A percentile compares a stretch with the other conserved stretches of the same genome.
Conservation (phyloP, 2,113 vertebrate species). For the Cichladusa arquata region DNA sequence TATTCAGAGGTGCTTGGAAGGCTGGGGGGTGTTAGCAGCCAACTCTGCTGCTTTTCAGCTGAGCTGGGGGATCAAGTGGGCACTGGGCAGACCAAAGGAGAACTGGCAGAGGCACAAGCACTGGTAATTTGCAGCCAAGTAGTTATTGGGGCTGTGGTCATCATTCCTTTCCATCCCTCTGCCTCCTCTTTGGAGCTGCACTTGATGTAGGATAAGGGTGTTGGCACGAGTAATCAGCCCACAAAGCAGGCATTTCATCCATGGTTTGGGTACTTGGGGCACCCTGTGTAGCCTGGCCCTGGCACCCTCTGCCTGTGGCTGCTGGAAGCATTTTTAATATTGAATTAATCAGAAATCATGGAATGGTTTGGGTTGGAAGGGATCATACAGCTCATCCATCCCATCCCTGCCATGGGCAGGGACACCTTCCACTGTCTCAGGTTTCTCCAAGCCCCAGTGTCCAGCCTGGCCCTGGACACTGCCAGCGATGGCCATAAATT, state of each 20-base stretch:
- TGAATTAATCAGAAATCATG: not conserved
- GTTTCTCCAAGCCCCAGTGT: not conserved
- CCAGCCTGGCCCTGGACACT: not conserved
- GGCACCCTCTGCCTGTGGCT: not conserved
- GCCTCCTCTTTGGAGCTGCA: not conserved
- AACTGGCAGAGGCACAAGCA: not conserved
- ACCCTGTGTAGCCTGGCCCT: not conserved
- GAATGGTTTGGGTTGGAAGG: not conserved
- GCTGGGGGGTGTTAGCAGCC: not conserved
- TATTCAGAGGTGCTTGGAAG: not conserved
- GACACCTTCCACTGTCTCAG: not conserved
- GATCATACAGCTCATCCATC: not conserved
- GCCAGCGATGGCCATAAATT: not conserved
- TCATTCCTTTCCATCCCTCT: not conserved
- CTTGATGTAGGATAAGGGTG: not conserved
- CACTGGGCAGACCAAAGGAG: not conserved
- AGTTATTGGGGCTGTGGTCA: not conserved
- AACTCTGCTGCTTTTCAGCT: not conserved
- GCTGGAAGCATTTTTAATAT: not conserved
- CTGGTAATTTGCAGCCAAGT: not conserved
- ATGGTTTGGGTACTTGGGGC: not conserved
- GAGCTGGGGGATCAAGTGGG: not conserved
- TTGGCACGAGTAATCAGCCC: rapidly evolving
- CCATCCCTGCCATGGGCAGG: too few relatives aligned
- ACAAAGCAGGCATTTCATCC: not conserved